Evolutionary conservation across 2,888 invertebrate genomes (phyloP).

Genomic region (Caenorhabditis zanzibari): DNA sequence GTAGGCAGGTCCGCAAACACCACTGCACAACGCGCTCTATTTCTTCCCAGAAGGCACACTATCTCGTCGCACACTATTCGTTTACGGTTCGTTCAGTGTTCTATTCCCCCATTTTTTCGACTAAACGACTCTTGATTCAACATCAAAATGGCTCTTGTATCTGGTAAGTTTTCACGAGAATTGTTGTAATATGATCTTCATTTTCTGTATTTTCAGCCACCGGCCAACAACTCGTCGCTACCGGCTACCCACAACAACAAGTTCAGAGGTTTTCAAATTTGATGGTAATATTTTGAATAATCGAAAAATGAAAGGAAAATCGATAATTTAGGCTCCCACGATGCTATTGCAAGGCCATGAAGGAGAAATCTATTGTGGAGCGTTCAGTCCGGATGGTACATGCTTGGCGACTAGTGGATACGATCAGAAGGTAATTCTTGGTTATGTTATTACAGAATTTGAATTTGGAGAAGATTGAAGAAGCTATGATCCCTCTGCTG

Average conservation of each 20-base stretch:
- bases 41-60: background rate
- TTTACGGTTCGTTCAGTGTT: background rate
- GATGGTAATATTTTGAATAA: constrained; percentile 24
- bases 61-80: constrained; percentile 7
- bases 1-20: background rate
- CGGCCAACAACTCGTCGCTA: constrained; percentile 40
- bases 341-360: constrained; percentile 91
- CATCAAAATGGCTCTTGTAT: constrained; percentile 46
- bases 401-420: constrained; percentile 95
- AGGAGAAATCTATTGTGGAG: constrained; percentile 94
- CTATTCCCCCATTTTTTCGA: background rate
- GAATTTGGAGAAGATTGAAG: no score
- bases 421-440: constrained; percentile 91
- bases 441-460: background rate
- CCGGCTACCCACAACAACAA: constrained; percentile 15
- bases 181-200: background rate
- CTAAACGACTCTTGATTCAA: background rate
- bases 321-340: constrained; percentile 69
- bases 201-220: constrained; percentile 20
- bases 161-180: constrained; percentile 30
- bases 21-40: background rate
- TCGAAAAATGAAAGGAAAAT: background rate
- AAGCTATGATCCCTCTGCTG: no score
- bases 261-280: constrained; percentile 36
- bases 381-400: constrained; percentile 97